A percentile compares a stretch with the other conserved stretches of the same genome.
These are phyloP conservation scores for Malurus cyaneus DNA, from an alignment of 2,113 vertebrate species.

Conservation along the genomic window DNA sequence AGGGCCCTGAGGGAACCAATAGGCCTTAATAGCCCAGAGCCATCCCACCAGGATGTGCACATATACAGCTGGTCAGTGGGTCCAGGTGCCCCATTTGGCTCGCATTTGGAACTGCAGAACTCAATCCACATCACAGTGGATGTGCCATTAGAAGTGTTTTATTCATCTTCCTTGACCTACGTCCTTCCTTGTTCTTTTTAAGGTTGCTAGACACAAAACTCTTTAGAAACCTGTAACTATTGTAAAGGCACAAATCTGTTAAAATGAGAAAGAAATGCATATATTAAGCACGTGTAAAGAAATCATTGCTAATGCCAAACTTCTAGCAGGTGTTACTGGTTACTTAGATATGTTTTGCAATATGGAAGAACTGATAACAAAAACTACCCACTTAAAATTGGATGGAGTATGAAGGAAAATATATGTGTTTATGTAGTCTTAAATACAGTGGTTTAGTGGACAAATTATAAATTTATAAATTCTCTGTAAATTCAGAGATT, in stretches of 20 bases:
- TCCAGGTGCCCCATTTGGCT: not conserved
- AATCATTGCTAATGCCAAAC: not conserved
- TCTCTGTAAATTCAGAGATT: too few species aligned
- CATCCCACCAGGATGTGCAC: not conserved
- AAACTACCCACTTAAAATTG: not conserved
- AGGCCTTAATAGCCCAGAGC: not conserved
- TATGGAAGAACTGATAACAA: not conserved
- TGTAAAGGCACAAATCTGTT: not conserved
- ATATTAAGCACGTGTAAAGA: not conserved
- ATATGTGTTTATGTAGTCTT: not conserved
- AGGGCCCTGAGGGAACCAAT: not conserved
- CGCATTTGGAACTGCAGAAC: not conserved
- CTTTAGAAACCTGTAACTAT: not conserved
- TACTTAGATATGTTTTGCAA: not conserved
- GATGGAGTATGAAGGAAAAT: not conserved
- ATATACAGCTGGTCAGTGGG: not conserved
- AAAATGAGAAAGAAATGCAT: not conserved
- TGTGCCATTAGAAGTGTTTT: not conserved
- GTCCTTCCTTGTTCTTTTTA: not conserved
- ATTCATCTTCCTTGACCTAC: not conserved
- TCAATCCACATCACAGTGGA: fast-evolving
- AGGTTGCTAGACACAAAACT: not conserved
- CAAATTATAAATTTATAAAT: too few species aligned
- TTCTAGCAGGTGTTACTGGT: not conserved
- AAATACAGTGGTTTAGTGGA: not conserved